Base-by-base conservation (phyloP, 2,797 vertebrate genomes). In the Moxostoma hubbsi region DNA sequence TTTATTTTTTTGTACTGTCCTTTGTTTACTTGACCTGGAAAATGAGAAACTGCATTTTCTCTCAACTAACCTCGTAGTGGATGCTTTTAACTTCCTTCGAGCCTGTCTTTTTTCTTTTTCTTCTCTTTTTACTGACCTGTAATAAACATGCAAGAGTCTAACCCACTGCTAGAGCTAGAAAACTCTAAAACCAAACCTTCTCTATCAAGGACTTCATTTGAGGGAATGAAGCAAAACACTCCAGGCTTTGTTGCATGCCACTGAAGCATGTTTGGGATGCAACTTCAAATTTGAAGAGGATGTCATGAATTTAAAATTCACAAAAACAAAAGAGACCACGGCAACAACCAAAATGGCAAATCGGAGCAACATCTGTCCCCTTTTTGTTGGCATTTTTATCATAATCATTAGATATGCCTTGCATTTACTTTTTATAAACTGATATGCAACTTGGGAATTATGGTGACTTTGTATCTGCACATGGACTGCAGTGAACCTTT, bases 41-140 rank as follows among this genome's bases (percentile, higher is more conserved):
- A 93, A 94, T 95, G 93, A 94, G 94, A 95, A 94, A 94, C 94
- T 94, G 93, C 94, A 94, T 94, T 93, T 93, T 84, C 90, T 91
- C 90, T 88, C 83, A 75, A 93, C 93, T 94, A 94, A 95, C 93
- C 86, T 86, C 82, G 36, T 36, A 36, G 36, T 36, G 36, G 36
- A 36, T 77, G 82, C 90, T 92, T 88, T 88, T 90, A 87, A 86
- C 89, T 82, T 90, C 82, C 87, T 89, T 87, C 86, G 84, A 89
- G 92, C 88, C 89, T 36, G 36, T 90, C 57, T 79, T 85, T 75
- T 69, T 47, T 85, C 64, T 68, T 53, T 76, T 15, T 79, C 72
- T 93, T 36, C 36, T 36, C 36, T 36, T 36, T 36, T 89, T 89
- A 88, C 93, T 92, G 92, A 91, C 91, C 92, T 89, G 85, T 92